Conservation (phyloP, 2,888 invertebrate species). For the Anagyrus pseudococci region DNA sequence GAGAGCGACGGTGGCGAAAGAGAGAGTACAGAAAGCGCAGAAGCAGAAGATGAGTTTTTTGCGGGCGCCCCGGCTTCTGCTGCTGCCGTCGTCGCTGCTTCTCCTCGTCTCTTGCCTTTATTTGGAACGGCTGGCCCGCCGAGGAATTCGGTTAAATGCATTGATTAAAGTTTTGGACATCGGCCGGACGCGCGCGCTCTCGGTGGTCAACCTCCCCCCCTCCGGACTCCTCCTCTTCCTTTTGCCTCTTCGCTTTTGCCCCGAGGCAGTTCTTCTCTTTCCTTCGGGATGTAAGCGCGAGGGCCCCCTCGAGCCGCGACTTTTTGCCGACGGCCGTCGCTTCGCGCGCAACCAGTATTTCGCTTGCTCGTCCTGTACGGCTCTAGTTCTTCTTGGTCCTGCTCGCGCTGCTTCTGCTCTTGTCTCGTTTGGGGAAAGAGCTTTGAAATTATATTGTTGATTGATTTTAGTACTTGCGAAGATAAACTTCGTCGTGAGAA, state of each 20-base stretch:
- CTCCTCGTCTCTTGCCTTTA: slow-evolving; percentile 59
- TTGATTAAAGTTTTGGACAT: slow-evolving; percentile 61
- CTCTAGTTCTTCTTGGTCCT: neutral
- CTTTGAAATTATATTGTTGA: no score
- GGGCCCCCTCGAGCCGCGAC: neutral
- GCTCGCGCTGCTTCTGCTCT: neutral
- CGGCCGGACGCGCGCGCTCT: slow-evolving; percentile 53
- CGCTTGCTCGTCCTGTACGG: neutral
- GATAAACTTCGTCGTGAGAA: no score
- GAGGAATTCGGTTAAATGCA: slow-evolving; percentile 62
- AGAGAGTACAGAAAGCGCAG: no score
- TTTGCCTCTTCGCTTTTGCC: no score
- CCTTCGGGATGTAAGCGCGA: neutral
- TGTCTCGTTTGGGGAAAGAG: no score
- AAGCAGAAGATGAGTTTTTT: slow-evolving; percentile 36
- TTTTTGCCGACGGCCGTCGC: slow-evolving; percentile 45
- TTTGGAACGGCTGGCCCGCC: slow-evolving; percentile 57
- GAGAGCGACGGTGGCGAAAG: neutral
- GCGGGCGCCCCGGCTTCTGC: slow-evolving; percentile 50
- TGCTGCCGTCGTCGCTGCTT: no score
- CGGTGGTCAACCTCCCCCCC: slow-evolving; percentile 53
- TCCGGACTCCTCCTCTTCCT: no score
- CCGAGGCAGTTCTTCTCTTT: neutral
- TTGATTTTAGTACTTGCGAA: no score
- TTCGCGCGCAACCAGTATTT: slow-evolving; percentile 9